A percentile compares a stretch with the other conserved stretches of the same genome.
Conservation (phyloP, 2,113 vertebrate species). For the Xenopus borealis region DNA sequence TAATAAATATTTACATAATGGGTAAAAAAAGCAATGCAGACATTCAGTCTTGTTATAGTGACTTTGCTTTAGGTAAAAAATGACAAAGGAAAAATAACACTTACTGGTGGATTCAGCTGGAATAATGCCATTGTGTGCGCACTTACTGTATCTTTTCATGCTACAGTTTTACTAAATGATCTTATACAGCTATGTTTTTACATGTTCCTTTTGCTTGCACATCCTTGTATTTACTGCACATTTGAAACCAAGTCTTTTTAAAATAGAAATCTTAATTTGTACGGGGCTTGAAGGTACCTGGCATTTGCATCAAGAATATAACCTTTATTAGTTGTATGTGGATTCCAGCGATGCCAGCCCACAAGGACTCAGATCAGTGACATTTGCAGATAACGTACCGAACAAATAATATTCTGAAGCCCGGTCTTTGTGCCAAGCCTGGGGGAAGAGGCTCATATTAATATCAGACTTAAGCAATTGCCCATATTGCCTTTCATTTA, state of each 20-base stretch:
- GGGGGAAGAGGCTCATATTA: background rate
- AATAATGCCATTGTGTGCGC: background rate
- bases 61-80: conserved; percentile 22
- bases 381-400: background rate
- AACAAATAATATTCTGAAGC: background rate
- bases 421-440: background rate
- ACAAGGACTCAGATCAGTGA: background rate
- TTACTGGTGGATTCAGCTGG: conserved; percentile 14
- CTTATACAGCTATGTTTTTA: background rate
- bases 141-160: background rate
- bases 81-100: conserved; percentile 7
- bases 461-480: background rate
- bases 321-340: background rate
- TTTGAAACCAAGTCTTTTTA: too few species aligned
- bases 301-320: background rate
- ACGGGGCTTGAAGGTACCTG: background rate
- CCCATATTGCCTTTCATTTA: too few species aligned
- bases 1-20: too few species aligned
- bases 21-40: too few species aligned
- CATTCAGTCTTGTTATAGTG: conserved; percentile 9
- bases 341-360: background rate
- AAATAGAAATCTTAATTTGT: background rate
- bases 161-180: conserved; percentile 10
- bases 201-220: background rate
- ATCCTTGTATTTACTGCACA: too few species aligned